Evolutionary conservation across 1,140 invertebrate genomes (phyloP).

Genomic region (Lutraria rhynchaena): DNA sequence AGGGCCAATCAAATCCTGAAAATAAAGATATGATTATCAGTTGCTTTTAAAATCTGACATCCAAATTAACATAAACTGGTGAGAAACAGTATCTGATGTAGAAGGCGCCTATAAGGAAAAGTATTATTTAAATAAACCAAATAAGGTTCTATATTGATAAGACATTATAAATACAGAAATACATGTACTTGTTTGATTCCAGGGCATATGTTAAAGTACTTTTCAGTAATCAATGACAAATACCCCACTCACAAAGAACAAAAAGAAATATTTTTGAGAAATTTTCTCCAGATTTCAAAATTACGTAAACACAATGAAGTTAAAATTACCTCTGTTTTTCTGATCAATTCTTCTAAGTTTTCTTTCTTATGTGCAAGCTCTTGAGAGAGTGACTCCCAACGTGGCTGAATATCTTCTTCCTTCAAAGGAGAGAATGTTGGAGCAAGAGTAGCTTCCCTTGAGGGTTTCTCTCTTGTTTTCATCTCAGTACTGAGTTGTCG

Average conservation of each 20-base stretch:
- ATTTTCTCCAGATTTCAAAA: no score
- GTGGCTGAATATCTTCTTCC: conserved; percentile 66
- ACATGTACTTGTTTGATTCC: no score
- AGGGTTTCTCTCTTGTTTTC: conserved; percentile 22
- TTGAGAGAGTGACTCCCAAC: conserved; percentile 72
- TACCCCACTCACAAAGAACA: no score
- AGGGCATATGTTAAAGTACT: no score
- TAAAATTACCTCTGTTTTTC: conserved; percentile 63
- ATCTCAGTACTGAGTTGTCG: conserved; percentile 61
- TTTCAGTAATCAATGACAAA: no score
- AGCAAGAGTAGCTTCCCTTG: conserved; percentile 6
- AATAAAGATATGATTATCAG: background rate
- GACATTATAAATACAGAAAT: no score
- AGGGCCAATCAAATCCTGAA: conserved; percentile 60
- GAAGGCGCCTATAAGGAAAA: background rate
- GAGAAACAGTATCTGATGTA: background rate
- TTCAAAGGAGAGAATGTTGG: conserved; percentile 42
- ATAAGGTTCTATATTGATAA: background rate
- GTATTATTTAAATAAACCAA: background rate
- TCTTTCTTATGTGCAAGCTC: conserved; percentile 73
- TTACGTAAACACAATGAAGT: no score
- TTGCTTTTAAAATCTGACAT: no score
- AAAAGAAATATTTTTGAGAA: no score
- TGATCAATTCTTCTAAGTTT: conserved; percentile 71
- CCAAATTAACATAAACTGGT: background rate